phyloP scores from a whole-genome alignment of 2,888 invertebrate species.

The Coelopa pilipes region DNA sequence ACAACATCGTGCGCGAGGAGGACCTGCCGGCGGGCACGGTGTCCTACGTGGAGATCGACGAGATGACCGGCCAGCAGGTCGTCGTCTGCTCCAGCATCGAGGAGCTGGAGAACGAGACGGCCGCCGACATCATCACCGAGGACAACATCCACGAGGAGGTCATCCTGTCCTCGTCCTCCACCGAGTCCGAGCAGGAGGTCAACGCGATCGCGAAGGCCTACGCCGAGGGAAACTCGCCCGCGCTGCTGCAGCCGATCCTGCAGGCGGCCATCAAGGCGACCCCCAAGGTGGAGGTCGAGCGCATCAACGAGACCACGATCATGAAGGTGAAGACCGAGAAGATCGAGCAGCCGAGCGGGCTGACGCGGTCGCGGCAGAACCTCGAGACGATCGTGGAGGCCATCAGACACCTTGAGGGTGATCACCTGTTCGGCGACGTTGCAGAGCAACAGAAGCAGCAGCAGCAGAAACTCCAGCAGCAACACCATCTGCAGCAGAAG shows the following conservation, averaged over 20 bases:
- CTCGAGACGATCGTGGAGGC: conserved; percentile 98
- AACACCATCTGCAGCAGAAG: conserved; percentile 32
- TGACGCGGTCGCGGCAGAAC: conserved; percentile 87
- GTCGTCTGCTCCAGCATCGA: conserved; percentile 73
- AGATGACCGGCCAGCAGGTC: conserved; percentile 73
- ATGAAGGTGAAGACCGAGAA: conserved; percentile 64
- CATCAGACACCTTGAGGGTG: conserved; percentile 96
- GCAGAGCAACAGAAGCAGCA: conserved; percentile 58
- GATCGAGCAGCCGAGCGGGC: conserved; percentile 57
- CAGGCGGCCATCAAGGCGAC: conserved; percentile 90
- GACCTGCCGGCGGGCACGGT: conserved; percentile 57
- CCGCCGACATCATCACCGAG: conserved; percentile 61
- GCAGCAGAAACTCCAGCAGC: conserved; percentile 46
- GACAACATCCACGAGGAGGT: conserved; percentile 68
- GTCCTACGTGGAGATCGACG: conserved; percentile 63
- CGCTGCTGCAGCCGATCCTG: conserved; percentile 74
- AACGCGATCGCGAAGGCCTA: conserved; percentile 63
- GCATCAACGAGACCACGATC: conserved; percentile 71
- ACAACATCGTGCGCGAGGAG: conserved; percentile 66
- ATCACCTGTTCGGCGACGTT: conserved; percentile 88
- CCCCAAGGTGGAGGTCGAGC: conserved; percentile 82
- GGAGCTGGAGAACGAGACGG: conserved; percentile 60
- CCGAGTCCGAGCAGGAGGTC: conserved; percentile 63
- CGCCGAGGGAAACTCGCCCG: conserved; percentile 60
- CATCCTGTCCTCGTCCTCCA: conserved; percentile 60